Evolutionary conservation across 2,888 invertebrate genomes (phyloP).

Genomic region (Erynnis tages): DNA sequence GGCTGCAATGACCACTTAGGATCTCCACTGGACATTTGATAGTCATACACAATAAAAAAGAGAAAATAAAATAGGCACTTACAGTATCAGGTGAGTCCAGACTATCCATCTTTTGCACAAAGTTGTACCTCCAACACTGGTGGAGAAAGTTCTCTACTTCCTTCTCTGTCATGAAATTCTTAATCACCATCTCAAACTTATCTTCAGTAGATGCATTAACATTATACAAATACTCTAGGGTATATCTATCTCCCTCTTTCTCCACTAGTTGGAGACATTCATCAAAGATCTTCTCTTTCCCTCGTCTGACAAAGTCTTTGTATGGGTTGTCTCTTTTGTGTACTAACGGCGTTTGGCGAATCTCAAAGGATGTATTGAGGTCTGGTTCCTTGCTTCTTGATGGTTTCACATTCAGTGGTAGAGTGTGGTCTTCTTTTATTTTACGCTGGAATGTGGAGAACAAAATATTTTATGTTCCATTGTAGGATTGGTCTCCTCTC

Average conservation of each 20-base stretch:
- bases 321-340: slow-evolving; percentile 63
- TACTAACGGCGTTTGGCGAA: slow-evolving; percentile 54
- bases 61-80: slow-evolving; percentile 35
- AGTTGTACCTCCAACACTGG: slow-evolving; percentile 70
- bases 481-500: too few species aligned
- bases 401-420: slow-evolving; percentile 58
- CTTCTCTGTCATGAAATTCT: slow-evolving; percentile 54
- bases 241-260: slow-evolving; percentile 43
- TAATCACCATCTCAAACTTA: slow-evolving; percentile 62
- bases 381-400: slow-evolving; percentile 53
- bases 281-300: slow-evolving; percentile 66
- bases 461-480: too few species aligned
- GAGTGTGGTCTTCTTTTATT: slow-evolving; percentile 56
- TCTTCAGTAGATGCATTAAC: slow-evolving; percentile 67
- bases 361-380: slow-evolving; percentile 59
- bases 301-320: slow-evolving; percentile 63
- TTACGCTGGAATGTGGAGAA: slow-evolving; percentile 64
- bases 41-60: too few species aligned
- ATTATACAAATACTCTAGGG: slow-evolving; percentile 55
- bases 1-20: too few species aligned
- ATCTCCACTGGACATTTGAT: too few species aligned
- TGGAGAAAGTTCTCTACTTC: slow-evolving; percentile 67
- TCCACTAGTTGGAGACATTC: slow-evolving; percentile 46
- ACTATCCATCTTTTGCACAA: slow-evolving; percentile 49
- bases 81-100: slow-evolving; percentile 49